Base-by-base conservation (phyloP, 2,888 invertebrate genomes). In the Amphipyra berbera region DNA sequence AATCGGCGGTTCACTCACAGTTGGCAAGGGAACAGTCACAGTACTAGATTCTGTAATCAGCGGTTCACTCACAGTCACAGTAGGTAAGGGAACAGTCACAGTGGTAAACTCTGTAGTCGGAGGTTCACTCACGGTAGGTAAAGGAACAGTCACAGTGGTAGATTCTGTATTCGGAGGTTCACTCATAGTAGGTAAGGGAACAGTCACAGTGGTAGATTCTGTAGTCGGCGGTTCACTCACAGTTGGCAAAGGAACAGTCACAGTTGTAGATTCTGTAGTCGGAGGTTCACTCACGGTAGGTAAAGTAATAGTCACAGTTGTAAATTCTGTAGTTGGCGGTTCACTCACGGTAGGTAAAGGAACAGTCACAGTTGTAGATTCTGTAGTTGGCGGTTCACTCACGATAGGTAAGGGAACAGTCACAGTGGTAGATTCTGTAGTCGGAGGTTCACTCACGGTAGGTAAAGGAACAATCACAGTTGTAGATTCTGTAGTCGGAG, bases 291-390 rank as follows among this genome's bases (percentile, higher is more conserved):
- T 58, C 6, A 54, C 41, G 14, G 61, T 50, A 0, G 65, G 65
- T 21, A 61, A 46, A 0, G 54, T 47, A 35, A 38, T 10, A 8
- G 71, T 53, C 0, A 64, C 46, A 0, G 61, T 50, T 2, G 62
- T 47, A 12, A 55, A 10, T 27, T 54, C 54, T 15, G 49, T 37
- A 15, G 59, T 35, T 6, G 64, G 38, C 0, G 48, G 6, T 40
- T 44, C 44, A 21, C n/a, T 14, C 4, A 53, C 41, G 12, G 46
- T 47, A 7, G 69, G 65, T 14, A 48, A 37, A 14, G 63, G 53
- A 38, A 54, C 40, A 5, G 62, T 62, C 12, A 57, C 56, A 15
- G 61, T 47, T 12, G 60, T 55, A 21, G 49, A 9, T 33, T 46
- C 40, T 40, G 35, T 30, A 2, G 57, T 41, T 1, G 40, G 10